These are phyloP conservation scores for Chiloscyllium punctatum DNA, from an alignment of 2,797 vertebrate species.

Conservation along the genomic window DNA sequence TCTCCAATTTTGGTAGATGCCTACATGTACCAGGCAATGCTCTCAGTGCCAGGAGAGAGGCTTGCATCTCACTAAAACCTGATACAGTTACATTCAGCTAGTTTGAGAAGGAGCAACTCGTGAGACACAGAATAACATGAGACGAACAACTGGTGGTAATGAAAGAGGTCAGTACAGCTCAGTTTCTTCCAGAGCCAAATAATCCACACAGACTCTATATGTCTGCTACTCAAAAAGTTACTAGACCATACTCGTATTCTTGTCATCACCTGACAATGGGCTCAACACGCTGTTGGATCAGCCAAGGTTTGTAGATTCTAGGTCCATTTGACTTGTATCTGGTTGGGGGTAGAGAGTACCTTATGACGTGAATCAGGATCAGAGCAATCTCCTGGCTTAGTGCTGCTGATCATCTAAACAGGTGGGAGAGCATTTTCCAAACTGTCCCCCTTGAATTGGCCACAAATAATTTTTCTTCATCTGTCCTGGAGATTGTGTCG, in stretches of 20 bases:
- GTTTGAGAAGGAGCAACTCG: neutral
- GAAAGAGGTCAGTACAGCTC: neutral
- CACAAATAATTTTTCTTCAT: neutral
- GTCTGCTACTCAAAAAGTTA: neutral
- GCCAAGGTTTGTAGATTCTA: neutral
- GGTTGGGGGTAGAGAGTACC: neutral
- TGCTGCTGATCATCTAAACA: neutral
- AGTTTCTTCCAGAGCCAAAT: neutral
- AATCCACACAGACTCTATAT: neutral
- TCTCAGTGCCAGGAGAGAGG: neutral
- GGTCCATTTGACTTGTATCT: neutral
- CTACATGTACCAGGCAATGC: neutral
- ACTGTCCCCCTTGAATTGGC: neutral
- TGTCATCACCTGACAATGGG: neutral
- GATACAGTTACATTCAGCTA: neutral
- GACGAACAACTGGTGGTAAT: neutral
- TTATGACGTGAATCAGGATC: neutral
- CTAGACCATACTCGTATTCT: neutral
- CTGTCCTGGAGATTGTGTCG: neutral
- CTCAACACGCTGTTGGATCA: neutral
- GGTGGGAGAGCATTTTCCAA: neutral
- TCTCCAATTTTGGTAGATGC: neutral
- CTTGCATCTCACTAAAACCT: neutral
- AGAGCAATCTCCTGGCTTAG: neutral
- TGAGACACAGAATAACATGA: neutral